Base-by-base conservation (phyloP, 2,113 vertebrate species). In the Sula dactylatra region DNA sequence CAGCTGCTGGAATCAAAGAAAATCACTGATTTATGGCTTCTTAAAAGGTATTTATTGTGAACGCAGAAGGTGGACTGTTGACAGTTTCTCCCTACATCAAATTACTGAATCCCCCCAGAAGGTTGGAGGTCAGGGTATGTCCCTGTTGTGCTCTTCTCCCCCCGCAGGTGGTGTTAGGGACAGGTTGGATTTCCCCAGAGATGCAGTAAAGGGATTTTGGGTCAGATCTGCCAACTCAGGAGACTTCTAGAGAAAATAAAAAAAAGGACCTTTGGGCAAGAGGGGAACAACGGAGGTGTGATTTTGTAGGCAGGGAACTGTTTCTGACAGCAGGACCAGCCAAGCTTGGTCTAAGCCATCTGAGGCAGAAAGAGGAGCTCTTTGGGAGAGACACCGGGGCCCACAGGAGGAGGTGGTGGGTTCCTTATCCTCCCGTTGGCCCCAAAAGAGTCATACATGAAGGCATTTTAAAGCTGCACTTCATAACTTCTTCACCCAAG, bases 111-210 rank as follows among this genome's bases (percentile, higher is more conserved):
- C 47, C 10, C 4, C 26, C 38, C 21, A 45, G 72, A 67, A 38
- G 55, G 71, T 13, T 77, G 90, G 64, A 65, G 27, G 56, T 40
- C 71, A 58, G 64, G 13, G 19, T 8, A 18, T 26, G 55, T 25
- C 19, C 42, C 55, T 0, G 0, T 25, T 38, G 15, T 38, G 49
- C 47, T 6, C 31, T 47, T 62, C 55, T 62, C 62, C 62, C 56
- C 1, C 0, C 5, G 1, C 0, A 1, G 27, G 32, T 52, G 90
- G 32, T 3, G 0, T 15, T 24, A 50, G 27, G 56, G 55, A 64
- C 42, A 62, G 73, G 62, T 21, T 19, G 47, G 55, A 31, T 70
- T 69, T 77, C 40, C 59, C 24, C 27, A 52, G 42, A 55, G 27
- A 56, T 6, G 11, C 3, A 0, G 20, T 29, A 50, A 80, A 85